These are phyloP conservation scores for Rostratula benghalensis DNA, from an alignment of 2,113 vertebrate species.

Conservation along the genomic window DNA sequence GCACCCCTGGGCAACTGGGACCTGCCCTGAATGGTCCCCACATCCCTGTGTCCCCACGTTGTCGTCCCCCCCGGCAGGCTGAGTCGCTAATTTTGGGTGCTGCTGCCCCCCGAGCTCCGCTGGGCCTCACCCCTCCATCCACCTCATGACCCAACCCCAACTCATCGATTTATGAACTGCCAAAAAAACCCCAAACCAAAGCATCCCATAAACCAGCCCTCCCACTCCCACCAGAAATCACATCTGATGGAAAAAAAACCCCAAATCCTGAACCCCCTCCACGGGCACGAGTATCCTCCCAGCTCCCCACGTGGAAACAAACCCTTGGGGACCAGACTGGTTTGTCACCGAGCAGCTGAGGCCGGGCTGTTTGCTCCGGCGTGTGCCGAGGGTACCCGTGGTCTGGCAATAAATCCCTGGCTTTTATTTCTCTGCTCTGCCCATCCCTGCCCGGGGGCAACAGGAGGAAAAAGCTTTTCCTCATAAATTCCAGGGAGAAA, in stretches of 20 bases:
- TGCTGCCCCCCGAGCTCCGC: background rate
- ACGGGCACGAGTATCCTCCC: background rate
- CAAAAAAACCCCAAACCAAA: background rate
- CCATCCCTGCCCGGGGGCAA: background rate
- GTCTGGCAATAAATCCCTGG: background rate
- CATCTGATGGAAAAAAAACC: background rate
- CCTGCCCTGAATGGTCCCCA: background rate
- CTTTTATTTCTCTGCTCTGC: background rate
- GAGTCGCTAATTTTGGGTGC: rapidly evolving
- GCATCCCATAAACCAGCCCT: background rate
- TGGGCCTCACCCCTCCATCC: rapidly evolving
- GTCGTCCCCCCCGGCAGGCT: background rate
- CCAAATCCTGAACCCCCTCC: background rate
- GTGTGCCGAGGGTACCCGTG: rapidly evolving
- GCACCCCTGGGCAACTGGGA: background rate
- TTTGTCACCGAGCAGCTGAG: background rate
- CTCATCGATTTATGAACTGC: background rate
- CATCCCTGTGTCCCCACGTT: background rate
- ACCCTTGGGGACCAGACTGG: background rate
- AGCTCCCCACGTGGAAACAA: rapidly evolving
- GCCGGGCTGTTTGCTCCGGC: no score
- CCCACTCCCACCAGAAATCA: background rate
- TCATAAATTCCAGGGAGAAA: background rate
- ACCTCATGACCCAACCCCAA: background rate
- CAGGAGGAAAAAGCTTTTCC: background rate